Evolutionary conservation across 1,140 invertebrate species (phyloP), one percentile per base, ranked within the genome.

Genomic region (Dreissena polymorpha): DNA sequence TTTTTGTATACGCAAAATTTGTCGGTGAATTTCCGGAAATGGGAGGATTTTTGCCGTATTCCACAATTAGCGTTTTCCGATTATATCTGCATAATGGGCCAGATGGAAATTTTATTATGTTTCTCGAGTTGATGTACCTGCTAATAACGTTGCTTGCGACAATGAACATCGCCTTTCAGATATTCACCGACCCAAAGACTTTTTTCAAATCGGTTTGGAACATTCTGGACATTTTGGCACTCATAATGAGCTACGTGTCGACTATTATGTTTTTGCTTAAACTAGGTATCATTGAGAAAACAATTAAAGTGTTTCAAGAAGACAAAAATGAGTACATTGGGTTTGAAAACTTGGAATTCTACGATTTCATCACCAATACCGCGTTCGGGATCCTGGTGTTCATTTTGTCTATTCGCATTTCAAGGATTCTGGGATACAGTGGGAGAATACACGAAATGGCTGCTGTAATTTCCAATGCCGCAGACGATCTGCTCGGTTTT

Each of bases 11-110:
- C n/a, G 57, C 78, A 2, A 75, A 64, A 49, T 80, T 86, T 67
- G 65, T 88, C 10, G 73, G 79, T 7, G 94, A 94, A 84, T 93
- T 94, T 85, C 83, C 93, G 25, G 93, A 94, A 29, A 91, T 91
- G 14, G 94, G 94, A 49, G 88, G 86, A 12, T 81, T 88, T 18
- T 10, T 87, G 12, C 71, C 57, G 10, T 86, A 57, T n/a, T 10
- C 63, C 13, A 70, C 69, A 27, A 53, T 86, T 5, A 49, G 80
- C 51, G 64, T 83, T 18, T 81, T 86, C 57, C 23, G 80, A 50
- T 29, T 83, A 25, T 83, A 72, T 64, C 50, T 57, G 14, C 23
- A 75, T 29, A 10, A 50, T 1, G 72, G 72, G 0, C 13, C 53
- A 21, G 18, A 64, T 8, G 79, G 79, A 0, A 12, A 67, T 10